Percentiles rank a stretch among this genome's conserved stretches.
Conservation (phyloP, 2,888 invertebrate genomes). For the Griposia aprilina region DNA sequence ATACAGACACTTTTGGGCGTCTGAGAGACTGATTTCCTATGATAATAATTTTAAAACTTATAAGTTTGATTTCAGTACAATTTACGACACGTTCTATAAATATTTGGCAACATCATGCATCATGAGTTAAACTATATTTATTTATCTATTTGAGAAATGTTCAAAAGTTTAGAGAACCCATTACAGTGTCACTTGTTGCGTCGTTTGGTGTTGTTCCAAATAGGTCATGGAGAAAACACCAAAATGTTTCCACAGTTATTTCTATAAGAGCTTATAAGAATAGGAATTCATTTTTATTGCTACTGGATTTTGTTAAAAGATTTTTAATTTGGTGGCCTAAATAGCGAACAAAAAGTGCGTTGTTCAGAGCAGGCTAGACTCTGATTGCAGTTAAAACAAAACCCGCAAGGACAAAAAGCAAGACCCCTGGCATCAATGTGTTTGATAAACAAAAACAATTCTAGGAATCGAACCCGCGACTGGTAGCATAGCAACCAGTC, state of each 20-base stretch:
- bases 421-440: not conserved
- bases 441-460: not conserved
- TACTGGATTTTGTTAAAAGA: slow-evolving; percentile 9
- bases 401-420: not conserved
- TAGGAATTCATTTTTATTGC: slow-evolving; percentile 13
- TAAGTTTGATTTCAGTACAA: not conserved
- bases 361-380: not conserved
- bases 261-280: slow-evolving; percentile 30
- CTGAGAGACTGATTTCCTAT: slow-evolving; percentile 1
- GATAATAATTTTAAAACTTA: not conserved
- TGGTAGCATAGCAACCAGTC: not conserved
- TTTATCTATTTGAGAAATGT: slow-evolving; percentile 26
- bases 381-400: not conserved
- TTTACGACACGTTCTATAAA: not conserved
- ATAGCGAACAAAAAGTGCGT: not conserved
- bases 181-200: slow-evolving; percentile 64
- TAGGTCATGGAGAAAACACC: slow-evolving; percentile 52
- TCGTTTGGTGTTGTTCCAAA: slow-evolving; percentile 62
- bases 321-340: slow-evolving; percentile 2
- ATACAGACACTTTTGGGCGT: slow-evolving; percentile 25
- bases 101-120: slow-evolving; percentile 6
- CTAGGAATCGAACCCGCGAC: not conserved
- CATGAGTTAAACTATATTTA: not conserved
- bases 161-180: slow-evolving; percentile 47
- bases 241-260: slow-evolving; percentile 33